Base-by-base conservation (phyloP, 2,888 invertebrate genomes). In the Platycnemis pennipes region DNA sequence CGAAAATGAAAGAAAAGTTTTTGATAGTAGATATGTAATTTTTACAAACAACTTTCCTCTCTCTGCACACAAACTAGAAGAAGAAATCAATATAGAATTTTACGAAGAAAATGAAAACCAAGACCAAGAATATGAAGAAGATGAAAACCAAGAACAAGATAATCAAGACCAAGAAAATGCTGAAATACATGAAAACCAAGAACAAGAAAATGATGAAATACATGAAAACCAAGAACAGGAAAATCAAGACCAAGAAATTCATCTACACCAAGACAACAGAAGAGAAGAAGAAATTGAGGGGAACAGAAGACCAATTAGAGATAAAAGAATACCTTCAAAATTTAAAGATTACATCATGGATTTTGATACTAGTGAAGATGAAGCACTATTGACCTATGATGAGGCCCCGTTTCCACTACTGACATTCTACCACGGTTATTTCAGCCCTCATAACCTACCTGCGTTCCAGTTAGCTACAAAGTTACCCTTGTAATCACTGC, bases 1-100 rank as follows among this genome's bases (percentile, higher is more conserved):
- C 94, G 96, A 95, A 95, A 95, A 96, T 95, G 96, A 96, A 19
- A 94, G 95, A 87, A 91, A 87, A 94, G 95, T 95, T 8, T 95
- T 95, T 95, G 95, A 95, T 22, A 22, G 16, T 19, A 63, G 69
- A 69, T n/a, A 69, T n/a, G 69, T 69, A 69, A 69, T 69, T n/a
- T 69, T 69, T 69, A 31, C 69, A 22, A 63, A 63, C 63, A 63
- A 8, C 26, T 63, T 63, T 63, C 63, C 63, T 63, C 16, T 63
- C 22, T 22, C 69, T 31, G n/a, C 31, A 3, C 16, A 19, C 22
- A 63, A 22, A 63, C 63, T 22, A 63, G 63, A 63, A 63, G 63
- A 63, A 22, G 16, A 63, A 69, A 26, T 63, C 22, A 63, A 63
- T 63, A 63, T 63, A 63, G 63, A 63, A 26, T 63, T 63, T 13